A percentile compares a stretch with the other conserved stretches of the same genome.
These are phyloP conservation scores for Hesperophylax magnus DNA, from an alignment of 1,140 invertebrate species.

Conservation along the genomic window DNA sequence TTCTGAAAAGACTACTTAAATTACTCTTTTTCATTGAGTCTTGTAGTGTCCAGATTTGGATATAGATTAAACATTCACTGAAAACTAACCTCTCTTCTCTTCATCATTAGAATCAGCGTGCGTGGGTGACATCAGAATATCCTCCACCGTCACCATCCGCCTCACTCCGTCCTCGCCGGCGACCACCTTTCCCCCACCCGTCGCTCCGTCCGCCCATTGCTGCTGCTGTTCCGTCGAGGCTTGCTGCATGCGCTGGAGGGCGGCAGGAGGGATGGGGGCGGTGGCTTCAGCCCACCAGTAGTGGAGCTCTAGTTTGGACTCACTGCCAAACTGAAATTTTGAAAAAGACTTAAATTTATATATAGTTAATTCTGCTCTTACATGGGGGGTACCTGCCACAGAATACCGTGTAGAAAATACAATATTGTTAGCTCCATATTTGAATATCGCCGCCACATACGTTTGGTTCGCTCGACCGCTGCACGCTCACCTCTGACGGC, in stretches of 20 bases:
- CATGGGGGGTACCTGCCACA: too few relatives aligned
- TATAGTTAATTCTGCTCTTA: too few relatives aligned
- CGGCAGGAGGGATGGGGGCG: conserved; percentile 61
- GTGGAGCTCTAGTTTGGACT: conserved; percentile 84
- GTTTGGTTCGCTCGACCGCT: too few relatives aligned
- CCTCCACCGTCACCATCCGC: conserved; percentile 62
- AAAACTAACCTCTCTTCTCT: conserved; percentile 60
- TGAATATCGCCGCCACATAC: too few relatives aligned
- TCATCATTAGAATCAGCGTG: conserved; percentile 66
- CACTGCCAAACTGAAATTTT: conserved; percentile 76
- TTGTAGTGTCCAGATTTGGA: too few relatives aligned
- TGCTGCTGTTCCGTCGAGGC: too few relatives aligned
- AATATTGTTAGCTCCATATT: too few relatives aligned
- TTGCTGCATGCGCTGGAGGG: conserved; percentile 39
- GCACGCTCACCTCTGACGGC: too few relatives aligned
- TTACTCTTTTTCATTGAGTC: too few relatives aligned
- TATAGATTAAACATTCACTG: not conserved
- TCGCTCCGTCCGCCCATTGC: not conserved
- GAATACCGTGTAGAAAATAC: too few relatives aligned
- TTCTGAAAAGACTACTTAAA: too few relatives aligned
- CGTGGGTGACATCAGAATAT: conserved; percentile 65
- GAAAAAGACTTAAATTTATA: too few relatives aligned
- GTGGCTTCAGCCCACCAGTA: conserved; percentile 83
- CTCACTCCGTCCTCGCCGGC: conserved; percentile 52
- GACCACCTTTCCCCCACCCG: not conserved